Percentiles rank a stretch among this genome's conserved stretches.
Conservation (phyloP, 2,888 invertebrate species). For the Allacma fusca region DNA sequence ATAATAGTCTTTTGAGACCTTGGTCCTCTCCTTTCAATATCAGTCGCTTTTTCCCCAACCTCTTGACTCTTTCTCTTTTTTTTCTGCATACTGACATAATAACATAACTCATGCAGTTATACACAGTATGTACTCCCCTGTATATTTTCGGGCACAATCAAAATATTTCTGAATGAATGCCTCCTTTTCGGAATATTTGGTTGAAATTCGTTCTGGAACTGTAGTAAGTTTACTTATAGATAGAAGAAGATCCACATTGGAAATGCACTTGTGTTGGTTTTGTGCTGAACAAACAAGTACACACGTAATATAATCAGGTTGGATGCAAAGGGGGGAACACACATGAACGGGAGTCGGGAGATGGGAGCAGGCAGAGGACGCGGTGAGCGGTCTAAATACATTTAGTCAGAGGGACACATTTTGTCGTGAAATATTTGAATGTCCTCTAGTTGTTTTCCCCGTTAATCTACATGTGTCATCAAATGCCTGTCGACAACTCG, state of each 20-base stretch:
- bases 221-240: too few species aligned
- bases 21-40: neutral
- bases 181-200: too few species aligned
- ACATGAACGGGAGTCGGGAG: neutral
- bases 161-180: neutral
- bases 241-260: neutral
- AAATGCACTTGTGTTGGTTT: neutral
- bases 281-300: slow-evolving; percentile 6
- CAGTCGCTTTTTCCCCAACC: neutral
- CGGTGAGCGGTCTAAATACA: neutral
- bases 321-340: neutral
- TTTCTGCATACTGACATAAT: neutral
- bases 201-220: too few species aligned
- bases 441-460: slow-evolving; percentile 55
- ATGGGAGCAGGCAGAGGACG: neutral
- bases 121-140: neutral
- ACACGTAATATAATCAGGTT: neutral
- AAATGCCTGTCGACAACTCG: slow-evolving; percentile 53
- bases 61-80: neutral
- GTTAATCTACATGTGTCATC: slow-evolving; percentile 57
- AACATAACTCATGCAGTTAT: neutral
- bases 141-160: slow-evolving; percentile 6
- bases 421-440: slow-evolving; percentile 54
- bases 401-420: slow-evolving; percentile 14
- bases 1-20: neutral